A percentile compares a stretch with the other conserved stretches of the same genome.
phyloP scores from a whole-genome alignment of 2,113 vertebrate species.

The Cryptomyrus ogoouensis region DNA sequence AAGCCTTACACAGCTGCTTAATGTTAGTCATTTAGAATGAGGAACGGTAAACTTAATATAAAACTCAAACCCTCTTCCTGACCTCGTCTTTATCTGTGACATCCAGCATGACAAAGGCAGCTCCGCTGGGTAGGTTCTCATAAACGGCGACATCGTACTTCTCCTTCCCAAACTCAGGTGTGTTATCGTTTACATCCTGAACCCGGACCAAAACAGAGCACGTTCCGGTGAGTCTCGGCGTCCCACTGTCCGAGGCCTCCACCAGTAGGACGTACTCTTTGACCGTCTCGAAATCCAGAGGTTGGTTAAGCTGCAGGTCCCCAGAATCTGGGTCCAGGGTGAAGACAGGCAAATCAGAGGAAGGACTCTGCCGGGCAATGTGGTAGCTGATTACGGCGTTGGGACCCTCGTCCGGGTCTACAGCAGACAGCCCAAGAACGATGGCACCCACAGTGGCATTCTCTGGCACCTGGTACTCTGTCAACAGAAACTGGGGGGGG shows the following conservation, averaged over 20 bases:
- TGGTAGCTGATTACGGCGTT: conserved; percentile 52
- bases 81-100: conserved; percentile 66
- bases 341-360: conserved; percentile 34
- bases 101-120: conserved; percentile 51
- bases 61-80: conserved; percentile 20
- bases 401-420: conserved; percentile 52
- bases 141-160: conserved; percentile 46
- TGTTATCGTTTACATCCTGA: conserved; percentile 62
- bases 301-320: conserved; percentile 44
- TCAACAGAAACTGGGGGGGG: conserved; percentile 41
- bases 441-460: conserved; percentile 19
- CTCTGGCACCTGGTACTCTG: conserved; percentile 47
- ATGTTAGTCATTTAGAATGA: background rate
- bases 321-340: conserved; percentile 44
- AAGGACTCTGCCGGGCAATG: conserved; percentile 47
- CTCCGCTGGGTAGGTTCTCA: conserved; percentile 60
- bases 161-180: conserved; percentile 58
- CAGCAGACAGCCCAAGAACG: conserved; percentile 47
- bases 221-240: conserved; percentile 37
- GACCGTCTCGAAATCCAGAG: conserved; percentile 55
- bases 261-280: conserved; percentile 51
- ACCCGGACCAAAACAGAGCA: conserved; percentile 49
- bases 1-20: too few species aligned
- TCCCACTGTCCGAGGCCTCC: conserved; percentile 58
- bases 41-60: background rate